Percentiles rank a stretch among this genome's conserved stretches.
Conservation (phyloP, 2,797 vertebrate species). For the Melanogrammus aeglefinus region DNA sequence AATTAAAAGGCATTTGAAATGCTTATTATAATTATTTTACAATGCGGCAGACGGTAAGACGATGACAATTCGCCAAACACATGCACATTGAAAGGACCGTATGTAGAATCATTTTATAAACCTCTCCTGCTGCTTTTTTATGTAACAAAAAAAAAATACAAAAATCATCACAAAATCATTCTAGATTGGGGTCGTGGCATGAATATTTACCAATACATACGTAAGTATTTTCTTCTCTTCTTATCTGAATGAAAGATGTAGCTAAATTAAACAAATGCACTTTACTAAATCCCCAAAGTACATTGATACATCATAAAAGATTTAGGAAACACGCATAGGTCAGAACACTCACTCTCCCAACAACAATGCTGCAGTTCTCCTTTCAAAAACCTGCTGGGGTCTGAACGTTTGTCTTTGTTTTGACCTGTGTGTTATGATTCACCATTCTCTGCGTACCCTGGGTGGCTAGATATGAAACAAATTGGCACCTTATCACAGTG, state of each 20-base stretch:
- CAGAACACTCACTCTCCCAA: too few relatives aligned
- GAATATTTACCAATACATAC: background rate
- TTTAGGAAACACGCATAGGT: too few relatives aligned
- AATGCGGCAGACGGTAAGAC: conserved; percentile 31
- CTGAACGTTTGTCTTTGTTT: too few relatives aligned
- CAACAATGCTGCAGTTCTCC: too few relatives aligned
- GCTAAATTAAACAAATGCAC: too few relatives aligned
- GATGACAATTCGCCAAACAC: background rate
- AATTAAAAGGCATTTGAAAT: conserved; percentile 3
- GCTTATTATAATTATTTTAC: background rate
- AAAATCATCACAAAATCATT: background rate
- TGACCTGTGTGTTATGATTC: too few relatives aligned
- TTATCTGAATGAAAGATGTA: background rate
- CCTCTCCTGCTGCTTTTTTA: background rate
- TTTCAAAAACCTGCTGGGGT: too few relatives aligned
- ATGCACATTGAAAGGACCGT: background rate
- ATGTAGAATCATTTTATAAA: background rate
- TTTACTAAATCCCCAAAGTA: too few relatives aligned
- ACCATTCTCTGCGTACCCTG: too few relatives aligned
- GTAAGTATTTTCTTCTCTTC: background rate
- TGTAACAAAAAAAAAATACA: background rate
- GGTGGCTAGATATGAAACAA: too few relatives aligned
- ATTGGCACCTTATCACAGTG: conserved; percentile 4
- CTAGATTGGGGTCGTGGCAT: background rate
- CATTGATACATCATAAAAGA: too few relatives aligned